These are phyloP conservation scores for Mico argentatus DNA, from an alignment of 2,797 vertebrate genomes.

Conservation along the genomic window DNA sequence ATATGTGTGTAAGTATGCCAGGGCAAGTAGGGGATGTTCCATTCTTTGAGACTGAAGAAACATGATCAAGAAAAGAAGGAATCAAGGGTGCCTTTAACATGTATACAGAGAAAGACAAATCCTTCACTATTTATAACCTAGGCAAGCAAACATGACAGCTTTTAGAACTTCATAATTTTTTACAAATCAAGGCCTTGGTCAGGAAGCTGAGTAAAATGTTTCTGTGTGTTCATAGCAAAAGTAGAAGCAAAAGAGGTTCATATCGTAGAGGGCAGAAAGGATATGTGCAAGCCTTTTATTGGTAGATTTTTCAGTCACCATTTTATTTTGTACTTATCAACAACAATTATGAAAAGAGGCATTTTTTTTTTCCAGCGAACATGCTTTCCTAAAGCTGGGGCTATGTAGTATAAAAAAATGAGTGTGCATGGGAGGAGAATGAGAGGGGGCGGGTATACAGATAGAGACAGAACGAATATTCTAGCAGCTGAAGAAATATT, in stretches of 20 bases:
- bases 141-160: neutral
- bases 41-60: neutral
- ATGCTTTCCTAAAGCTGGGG: neutral
- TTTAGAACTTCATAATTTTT: neutral
- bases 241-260: neutral
- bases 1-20: neutral
- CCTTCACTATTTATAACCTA: neutral
- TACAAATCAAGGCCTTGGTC: neutral
- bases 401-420: neutral
- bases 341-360: neutral
- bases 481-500: neutral
- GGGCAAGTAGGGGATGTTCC: neutral
- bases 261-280: neutral
- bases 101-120: neutral
- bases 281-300: neutral
- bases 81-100: neutral
- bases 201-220: neutral
- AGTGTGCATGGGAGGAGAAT: neutral
- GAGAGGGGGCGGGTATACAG: neutral
- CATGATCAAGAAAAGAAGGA: neutral
- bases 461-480: neutral
- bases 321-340: neutral
- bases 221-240: neutral
- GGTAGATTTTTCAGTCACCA: neutral
- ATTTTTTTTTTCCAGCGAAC: neutral